phyloP scores from a whole-genome alignment of 30 jellyfish, hydroid and myxozoan genomes.

The Rhopilema esculentum region DNA sequence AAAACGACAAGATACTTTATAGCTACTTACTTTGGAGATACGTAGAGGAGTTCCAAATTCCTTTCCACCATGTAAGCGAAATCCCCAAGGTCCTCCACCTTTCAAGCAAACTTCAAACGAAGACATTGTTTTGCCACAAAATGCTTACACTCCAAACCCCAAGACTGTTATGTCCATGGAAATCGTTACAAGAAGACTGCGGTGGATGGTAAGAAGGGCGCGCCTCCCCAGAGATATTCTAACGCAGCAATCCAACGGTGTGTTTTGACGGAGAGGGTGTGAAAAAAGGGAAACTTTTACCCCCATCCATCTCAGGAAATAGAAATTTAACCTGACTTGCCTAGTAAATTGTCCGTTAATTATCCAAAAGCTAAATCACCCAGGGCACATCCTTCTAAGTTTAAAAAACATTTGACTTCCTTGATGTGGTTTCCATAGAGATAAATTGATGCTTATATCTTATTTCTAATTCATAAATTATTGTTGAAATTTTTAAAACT shows the following conservation, averaged over 20 bases:
- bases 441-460: too few species aligned
- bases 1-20: not conserved
- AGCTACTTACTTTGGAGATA: slow-evolving; percentile 87
- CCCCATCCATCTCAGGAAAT: too few species aligned
- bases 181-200: not conserved
- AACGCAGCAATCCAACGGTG: not conserved
- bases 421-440: too few species aligned
- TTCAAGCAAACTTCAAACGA: slow-evolving; percentile 78
- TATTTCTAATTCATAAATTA: too few species aligned
- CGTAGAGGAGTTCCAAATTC: slow-evolving; percentile 88
- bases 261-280: not conserved
- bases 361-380: too few species aligned
- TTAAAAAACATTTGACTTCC: too few species aligned
- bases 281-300: not conserved
- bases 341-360: too few species aligned
- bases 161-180: not conserved
- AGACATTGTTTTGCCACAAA: slow-evolving; percentile 39
- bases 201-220: not conserved
- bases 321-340: too few species aligned
- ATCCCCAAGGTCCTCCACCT: slow-evolving; percentile 99
- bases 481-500: too few species aligned
- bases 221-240: not conserved
- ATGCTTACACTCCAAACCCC: slow-evolving; percentile 1
- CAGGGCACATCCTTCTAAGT: too few species aligned
- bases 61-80: slow-evolving; percentile 94